Base-by-base conservation (phyloP, 2,797 vertebrate species). In the Tangara arthus region DNA sequence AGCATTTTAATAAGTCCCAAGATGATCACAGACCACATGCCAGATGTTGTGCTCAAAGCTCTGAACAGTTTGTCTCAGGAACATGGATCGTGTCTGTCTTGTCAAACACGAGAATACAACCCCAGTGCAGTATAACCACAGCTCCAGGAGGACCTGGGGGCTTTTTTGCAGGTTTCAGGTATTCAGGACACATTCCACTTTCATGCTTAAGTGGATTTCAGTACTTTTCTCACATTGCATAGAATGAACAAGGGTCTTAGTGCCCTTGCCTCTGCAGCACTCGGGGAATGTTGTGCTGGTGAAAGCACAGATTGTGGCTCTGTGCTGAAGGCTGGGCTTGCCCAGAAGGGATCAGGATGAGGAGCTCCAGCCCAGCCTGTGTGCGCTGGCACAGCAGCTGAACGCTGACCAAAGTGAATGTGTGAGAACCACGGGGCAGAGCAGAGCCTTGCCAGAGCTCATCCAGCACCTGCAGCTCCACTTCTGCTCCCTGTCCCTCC, bases 11-110 rank as follows among this genome's bases (percentile, higher is more conserved):
- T 99, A 97, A 99, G 99, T 90, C 99, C 99, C 13, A 98, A 98
- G 97, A 99, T 99, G 99, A 93, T 99, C 6, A 97, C 97, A 0
- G 99, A 99, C 96, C 99, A 99, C 98, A 99, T 99, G 99, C 99
- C 99, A 0, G 99, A 99, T 9, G 88, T 97, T 30, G 97, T 99
- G 86, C 98, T 98, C 27, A 94, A 96, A 52, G 99, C 99, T 2
- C 98, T 99, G 68, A 95, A 95, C 89, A 98, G 97, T 27, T 97
- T 99, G 95, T 98, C 98, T 65, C 94, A 96, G 1, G 98, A 99
- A 56, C 96, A 87, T 0, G 71, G 75, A 12, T 92, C 96, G 3
- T 99, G 97, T 81, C 28, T 97, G 9, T 97, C 99, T 61, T 99
- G 99, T 93, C 98, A 98, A 1, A 97, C 98, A 6, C 93, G 28